phyloP scores from a whole-genome alignment of 2,113 vertebrate genomes.

The Sitta europaea region DNA sequence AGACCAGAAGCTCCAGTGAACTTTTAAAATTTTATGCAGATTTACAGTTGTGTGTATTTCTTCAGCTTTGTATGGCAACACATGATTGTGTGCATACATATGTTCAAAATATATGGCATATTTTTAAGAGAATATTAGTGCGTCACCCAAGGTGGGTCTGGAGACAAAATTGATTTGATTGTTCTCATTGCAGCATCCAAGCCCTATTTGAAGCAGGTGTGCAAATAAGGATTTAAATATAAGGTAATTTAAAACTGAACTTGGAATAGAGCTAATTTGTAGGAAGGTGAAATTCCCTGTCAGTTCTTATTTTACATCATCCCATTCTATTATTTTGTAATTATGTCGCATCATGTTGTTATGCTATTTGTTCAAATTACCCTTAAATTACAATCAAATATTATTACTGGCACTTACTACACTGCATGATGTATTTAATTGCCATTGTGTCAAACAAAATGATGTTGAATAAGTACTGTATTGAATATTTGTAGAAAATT shows the following conservation, averaged over 20 bases:
- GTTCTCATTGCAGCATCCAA: neutral
- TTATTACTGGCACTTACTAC: neutral
- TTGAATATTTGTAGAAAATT: slow-evolving; percentile 44
- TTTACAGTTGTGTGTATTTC: fast-evolving
- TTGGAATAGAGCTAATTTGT: neutral
- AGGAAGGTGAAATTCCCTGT: neutral
- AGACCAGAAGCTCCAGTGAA: neutral
- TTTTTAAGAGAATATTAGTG: neutral
- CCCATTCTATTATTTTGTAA: neutral
- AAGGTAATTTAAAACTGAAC: neutral
- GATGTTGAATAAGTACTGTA: slow-evolving; percentile 38
- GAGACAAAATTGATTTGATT: neutral
- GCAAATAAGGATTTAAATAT: neutral
- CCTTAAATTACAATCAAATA: slow-evolving; percentile 25
- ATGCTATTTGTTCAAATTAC: slow-evolving; percentile 47
- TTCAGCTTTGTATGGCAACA: neutral
- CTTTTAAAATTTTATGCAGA: neutral
- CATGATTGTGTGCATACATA: neutral
- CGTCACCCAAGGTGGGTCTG: neutral
- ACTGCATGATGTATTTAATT: slow-evolving; percentile 55
- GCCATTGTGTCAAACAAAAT: slow-evolving; percentile 52
- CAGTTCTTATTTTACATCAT: neutral
- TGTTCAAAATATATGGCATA: neutral
- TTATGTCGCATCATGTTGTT: neutral
- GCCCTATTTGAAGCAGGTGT: neutral